phyloP scores from a whole-genome alignment of 2,888 invertebrate genomes.

The Leptura quadrifasciata region DNA sequence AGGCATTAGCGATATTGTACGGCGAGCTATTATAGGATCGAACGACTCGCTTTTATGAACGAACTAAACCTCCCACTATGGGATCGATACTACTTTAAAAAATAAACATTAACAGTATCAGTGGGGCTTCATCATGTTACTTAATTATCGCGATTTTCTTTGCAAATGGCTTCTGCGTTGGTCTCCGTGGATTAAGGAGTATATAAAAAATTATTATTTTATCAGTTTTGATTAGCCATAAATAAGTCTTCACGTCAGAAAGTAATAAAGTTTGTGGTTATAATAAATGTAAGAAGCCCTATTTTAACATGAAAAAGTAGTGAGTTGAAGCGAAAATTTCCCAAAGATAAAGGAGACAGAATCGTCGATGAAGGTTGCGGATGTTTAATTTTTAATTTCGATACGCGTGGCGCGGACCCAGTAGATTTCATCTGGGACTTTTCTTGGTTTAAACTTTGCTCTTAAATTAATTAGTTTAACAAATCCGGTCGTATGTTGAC shows the following conservation, averaged over 20 bases:
- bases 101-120: slow-evolving; percentile 7
- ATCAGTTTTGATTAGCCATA: slow-evolving; percentile 2
- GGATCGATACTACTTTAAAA: slow-evolving; percentile 23
- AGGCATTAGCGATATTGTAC: slow-evolving; percentile 9
- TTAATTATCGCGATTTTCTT: slow-evolving; percentile 1
- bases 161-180: not conserved
- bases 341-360: not conserved
- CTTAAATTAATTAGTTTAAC: not conserved
- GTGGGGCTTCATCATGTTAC: not conserved
- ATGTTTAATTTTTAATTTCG: not conserved
- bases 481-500: not conserved
- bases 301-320: not conserved
- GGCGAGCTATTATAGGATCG: not conserved
- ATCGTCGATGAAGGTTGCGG: not conserved
- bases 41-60: not conserved
- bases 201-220: slow-evolving; percentile 1
- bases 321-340: not conserved
- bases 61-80: not conserved
- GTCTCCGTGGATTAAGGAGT: no score
- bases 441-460: not conserved
- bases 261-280: not conserved
- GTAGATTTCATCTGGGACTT: not conserved
- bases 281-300: not conserved
- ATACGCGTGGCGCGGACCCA: not conserved
- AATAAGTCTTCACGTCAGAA: not conserved